Base-by-base conservation (phyloP, 2,797 vertebrate genomes). In the Acipenser oxyrinchus region DNA sequence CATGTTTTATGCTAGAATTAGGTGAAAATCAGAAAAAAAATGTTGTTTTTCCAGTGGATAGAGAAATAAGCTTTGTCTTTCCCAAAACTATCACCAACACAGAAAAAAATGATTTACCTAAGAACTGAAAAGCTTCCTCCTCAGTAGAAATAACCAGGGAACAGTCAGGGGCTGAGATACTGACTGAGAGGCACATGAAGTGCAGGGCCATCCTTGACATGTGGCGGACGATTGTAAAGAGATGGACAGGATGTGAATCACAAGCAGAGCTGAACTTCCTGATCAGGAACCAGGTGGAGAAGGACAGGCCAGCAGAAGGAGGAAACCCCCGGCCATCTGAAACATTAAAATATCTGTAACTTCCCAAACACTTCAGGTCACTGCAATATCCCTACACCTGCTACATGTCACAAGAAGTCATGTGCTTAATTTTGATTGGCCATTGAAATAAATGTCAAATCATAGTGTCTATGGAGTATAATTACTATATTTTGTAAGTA, bases 201-300 rank as follows among this genome's bases (percentile, higher is more conserved):
- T 93, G 92, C 70, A 94, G 93, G 73, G 96, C 93, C 0, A 89
- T 90, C 60, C 95, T 89, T 52, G 93, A 91, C 92, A 95, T 89
- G 79, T 98, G 95, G 1, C 96, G 93, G 51, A 96, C 85, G 2
- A 98, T 37, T 0, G 94, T 92, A 49, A 99, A 77, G 48, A 98
- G 87, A 12, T 85, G 93, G 62, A 98, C 76, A 0, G 94, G 93
- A 70, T 99, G 96, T 18, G 82, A 84, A 50, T 87, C 86, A 6
- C 87, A 84, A 65, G 79, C 77, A 2, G 82, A 80, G 62, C 87
- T 88, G 68, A 93, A 94, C 61, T 80, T 88, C 82, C 85, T 85
- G 75, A 98, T 84, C 76, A 95, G 88, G 83, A 99, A 98, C 96
- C 96, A 99, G 81, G 92, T 94, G 72, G 91, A 91, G 66, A 94